phyloP scores from a whole-genome alignment of 2,888 invertebrate species.

The Nineta flava region DNA sequence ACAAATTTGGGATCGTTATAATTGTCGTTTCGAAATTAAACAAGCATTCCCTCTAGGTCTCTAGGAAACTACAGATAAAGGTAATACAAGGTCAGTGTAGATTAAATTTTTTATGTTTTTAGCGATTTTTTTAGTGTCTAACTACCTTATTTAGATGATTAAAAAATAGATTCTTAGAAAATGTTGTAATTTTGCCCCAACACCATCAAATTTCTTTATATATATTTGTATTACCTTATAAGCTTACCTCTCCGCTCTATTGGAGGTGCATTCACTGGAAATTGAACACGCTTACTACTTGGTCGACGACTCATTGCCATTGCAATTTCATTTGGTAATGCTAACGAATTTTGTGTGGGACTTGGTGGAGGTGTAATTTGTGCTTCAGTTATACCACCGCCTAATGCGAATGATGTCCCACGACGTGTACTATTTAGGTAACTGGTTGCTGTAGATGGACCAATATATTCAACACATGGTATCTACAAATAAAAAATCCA shows the following conservation, averaged over 20 bases:
- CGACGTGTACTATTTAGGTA: constrained; percentile 25
- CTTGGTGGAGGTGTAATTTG: constrained; percentile 35
- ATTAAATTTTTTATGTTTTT: no score
- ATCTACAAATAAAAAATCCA: constrained; percentile 23
- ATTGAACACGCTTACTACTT: constrained; percentile 50
- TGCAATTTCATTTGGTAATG: constrained; percentile 17
- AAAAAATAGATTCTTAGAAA: no score
- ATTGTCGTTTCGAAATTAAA: no score
- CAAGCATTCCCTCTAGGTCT: no score
- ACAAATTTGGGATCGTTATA: no score
- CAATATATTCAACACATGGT: constrained; percentile 35
- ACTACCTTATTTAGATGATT: no score
- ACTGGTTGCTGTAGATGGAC: constrained; percentile 35
- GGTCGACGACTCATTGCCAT: neutral
- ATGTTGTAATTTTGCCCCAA: no score
- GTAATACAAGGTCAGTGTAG: no score
- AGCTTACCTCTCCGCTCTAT: constrained; percentile 1
- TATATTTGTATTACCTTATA: neutral
- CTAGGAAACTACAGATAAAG: no score
- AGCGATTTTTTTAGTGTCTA: no score
- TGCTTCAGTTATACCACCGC: constrained; percentile 31
- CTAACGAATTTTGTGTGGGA: constrained; percentile 26
- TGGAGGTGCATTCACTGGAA: constrained; percentile 35
- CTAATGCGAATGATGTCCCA: constrained; percentile 28
- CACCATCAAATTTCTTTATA: no score